These are phyloP conservation scores for Drosophila leonis DNA, from an alignment of 2,888 invertebrate species.

Conservation along the genomic window DNA sequence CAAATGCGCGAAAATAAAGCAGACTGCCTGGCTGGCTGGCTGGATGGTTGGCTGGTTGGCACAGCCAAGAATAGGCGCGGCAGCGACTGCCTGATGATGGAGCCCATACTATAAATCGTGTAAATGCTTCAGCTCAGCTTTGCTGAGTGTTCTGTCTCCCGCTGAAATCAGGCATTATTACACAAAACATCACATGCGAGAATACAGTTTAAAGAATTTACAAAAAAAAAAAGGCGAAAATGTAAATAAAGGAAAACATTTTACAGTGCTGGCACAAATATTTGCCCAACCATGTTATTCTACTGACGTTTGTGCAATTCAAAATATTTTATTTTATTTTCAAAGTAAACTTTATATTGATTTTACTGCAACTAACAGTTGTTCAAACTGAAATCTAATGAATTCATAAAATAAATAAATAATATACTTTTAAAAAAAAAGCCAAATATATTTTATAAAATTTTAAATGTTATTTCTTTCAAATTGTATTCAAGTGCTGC, in stretches of 20 bases:
- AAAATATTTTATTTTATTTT: slow-evolving; percentile 22
- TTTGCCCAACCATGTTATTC: slow-evolving; percentile 19
- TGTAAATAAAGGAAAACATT: slow-evolving; percentile 1
- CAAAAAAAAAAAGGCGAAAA: neutral
- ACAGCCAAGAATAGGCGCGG: neutral
- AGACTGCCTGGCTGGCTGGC: slow-evolving; percentile 5
- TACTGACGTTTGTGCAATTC: neutral
- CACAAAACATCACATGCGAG: slow-evolving; percentile 24
- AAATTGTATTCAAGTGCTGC: neutral
- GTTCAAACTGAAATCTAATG: too few relatives aligned
- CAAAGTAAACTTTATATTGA: neutral
- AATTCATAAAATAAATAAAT: too few relatives aligned
- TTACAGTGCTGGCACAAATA: slow-evolving; percentile 29
- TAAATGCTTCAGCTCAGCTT: slow-evolving; percentile 25
- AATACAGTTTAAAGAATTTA: slow-evolving; percentile 13
- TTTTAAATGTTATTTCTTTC: neutral
- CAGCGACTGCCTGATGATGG: slow-evolving; percentile 2
- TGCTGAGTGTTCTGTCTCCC: slow-evolving; percentile 27
- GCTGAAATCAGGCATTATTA: slow-evolving; percentile 26
- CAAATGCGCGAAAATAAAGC: slow-evolving; percentile 73
- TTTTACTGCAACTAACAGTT: too few relatives aligned
- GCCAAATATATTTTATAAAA: neutral
- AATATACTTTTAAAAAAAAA: neutral
- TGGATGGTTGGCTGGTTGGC: neutral
- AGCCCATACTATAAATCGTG: slow-evolving; percentile 13